Evolutionary conservation across 1,140 invertebrate genomes (phyloP).

Genomic region (Bombus polaris): DNA sequence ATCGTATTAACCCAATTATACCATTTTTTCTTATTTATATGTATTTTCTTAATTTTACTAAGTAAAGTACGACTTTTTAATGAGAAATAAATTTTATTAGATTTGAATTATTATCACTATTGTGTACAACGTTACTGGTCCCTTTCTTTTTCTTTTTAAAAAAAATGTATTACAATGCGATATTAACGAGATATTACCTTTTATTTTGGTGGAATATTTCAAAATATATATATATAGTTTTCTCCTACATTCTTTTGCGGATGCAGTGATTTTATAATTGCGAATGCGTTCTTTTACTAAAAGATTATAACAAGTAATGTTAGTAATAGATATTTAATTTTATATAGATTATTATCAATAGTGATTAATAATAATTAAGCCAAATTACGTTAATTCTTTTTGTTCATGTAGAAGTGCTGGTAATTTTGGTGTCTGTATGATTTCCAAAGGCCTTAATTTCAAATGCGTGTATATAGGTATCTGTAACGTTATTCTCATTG

Average conservation of each 20-base stretch:
- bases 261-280: not conserved
- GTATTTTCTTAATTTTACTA: slow-evolving; percentile 18
- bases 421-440: slow-evolving; percentile 80
- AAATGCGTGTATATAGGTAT: slow-evolving; percentile 85
- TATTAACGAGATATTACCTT: not conserved
- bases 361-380: not conserved
- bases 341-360: not conserved
- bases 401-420: slow-evolving; percentile 70
- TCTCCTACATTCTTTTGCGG: not conserved
- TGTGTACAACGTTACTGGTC: not conserved
- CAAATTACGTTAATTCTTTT: slow-evolving; percentile 34
- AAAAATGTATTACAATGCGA: not conserved
- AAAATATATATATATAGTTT: not conserved
- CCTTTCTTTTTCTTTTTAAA: not conserved
- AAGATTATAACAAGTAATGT: not conserved
- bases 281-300: slow-evolving; percentile 12
- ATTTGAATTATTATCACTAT: not conserved
- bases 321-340: not conserved
- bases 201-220: not conserved
- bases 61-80: slow-evolving; percentile 7
- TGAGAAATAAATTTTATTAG: slow-evolving; percentile 46
- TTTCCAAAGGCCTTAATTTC: slow-evolving; percentile 80
- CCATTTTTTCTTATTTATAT: slow-evolving; percentile 31
- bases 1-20: not conserved
- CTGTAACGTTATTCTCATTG: slow-evolving; percentile 69